Conservation (phyloP, 2,797 vertebrate species). For the Liasis olivaceus region DNA sequence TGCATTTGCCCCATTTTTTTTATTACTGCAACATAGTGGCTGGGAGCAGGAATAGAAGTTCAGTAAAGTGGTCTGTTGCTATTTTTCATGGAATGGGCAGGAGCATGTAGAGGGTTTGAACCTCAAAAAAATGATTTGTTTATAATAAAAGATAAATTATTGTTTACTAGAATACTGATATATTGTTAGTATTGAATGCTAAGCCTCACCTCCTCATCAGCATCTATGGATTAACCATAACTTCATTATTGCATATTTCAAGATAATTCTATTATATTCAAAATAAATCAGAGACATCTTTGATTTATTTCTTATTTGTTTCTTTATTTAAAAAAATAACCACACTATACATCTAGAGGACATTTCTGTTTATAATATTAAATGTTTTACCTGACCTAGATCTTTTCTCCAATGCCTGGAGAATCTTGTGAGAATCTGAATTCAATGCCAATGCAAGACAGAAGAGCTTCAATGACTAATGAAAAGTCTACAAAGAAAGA, state of each 20-base stretch:
- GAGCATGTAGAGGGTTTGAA: not conserved
- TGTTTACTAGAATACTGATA: not conserved
- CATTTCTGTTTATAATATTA: conserved; percentile 57
- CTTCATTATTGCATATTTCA: not conserved
- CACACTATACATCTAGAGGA: not conserved
- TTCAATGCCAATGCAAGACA: conserved; percentile 66
- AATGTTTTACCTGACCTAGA: conserved; percentile 72
- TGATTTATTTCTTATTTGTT: not conserved
- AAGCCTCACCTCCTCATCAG: not conserved
- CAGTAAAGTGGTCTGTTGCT: not conserved
- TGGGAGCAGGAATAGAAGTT: not conserved
- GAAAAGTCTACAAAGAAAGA: conserved; percentile 73
- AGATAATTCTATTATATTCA: not conserved
- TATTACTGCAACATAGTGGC: not conserved
- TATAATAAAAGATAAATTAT: not conserved
- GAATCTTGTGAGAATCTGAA: conserved; percentile 70
- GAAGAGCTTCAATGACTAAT: conserved; percentile 67
- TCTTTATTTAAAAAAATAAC: not conserved
- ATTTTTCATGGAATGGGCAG: not conserved
- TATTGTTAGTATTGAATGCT: not conserved
- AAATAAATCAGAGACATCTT: not conserved
- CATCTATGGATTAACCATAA: not conserved
- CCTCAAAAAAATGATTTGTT: not conserved
- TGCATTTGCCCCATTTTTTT: not conserved
- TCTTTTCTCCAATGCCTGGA: conserved; percentile 75